Evolutionary conservation across 2,113 vertebrate species (phyloP).

Genomic region (Alaudala cheleensis): DNA sequence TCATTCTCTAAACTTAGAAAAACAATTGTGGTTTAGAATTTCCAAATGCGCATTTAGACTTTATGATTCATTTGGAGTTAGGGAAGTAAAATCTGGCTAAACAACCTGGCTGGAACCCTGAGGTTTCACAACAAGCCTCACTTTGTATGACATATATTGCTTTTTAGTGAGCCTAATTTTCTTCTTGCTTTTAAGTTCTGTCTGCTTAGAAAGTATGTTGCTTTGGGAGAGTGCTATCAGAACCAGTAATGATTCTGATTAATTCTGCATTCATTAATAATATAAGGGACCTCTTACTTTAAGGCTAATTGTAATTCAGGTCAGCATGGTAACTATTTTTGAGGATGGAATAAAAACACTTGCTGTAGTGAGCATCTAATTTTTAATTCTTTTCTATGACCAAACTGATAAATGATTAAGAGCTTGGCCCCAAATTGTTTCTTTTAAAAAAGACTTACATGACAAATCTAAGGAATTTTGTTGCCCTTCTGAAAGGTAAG

Average conservation of each 20-base stretch:
- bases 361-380: constrained; percentile 23
- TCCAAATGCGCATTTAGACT: constrained; percentile 45
- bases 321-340: constrained; percentile 58
- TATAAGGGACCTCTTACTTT: constrained; percentile 48
- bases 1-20: constrained; percentile 14
- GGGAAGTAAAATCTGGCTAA: constrained; percentile 35
- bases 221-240: constrained; percentile 53
- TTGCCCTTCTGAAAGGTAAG: constrained; percentile 31
- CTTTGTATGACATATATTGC: constrained; percentile 42
- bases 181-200: constrained; percentile 32
- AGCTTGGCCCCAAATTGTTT: constrained; percentile 1
- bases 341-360: constrained; percentile 61
- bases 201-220: constrained; percentile 4
- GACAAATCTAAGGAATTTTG: constrained; percentile 21
- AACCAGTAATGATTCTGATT: constrained; percentile 63
- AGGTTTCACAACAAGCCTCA: constrained; percentile 6
- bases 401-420: constrained; percentile 39
- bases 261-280: constrained; percentile 58
- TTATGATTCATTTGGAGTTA: constrained; percentile 61
- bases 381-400: constrained; percentile 45
- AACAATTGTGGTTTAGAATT: constrained; percentile 67
- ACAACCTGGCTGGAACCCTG: constrained; percentile 22
- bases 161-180: constrained; percentile 41
- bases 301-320: constrained; percentile 69
- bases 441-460: not conserved